Evolutionary conservation across 2,113 vertebrate species (phyloP).

Genomic region (Channa maculata): DNA sequence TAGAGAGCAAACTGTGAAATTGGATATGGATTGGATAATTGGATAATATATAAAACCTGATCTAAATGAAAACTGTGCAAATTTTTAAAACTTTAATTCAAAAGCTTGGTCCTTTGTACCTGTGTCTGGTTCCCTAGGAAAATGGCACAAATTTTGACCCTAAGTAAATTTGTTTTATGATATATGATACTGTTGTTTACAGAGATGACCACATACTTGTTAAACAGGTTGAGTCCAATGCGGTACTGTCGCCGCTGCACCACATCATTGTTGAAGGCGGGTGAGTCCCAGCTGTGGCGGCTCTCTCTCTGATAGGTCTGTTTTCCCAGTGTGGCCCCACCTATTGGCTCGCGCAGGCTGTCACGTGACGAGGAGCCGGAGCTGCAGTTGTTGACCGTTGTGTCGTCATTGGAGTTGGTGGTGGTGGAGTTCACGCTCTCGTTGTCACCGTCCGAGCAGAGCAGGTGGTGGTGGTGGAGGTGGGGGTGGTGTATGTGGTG

Average conservation of each 20-base stretch:
- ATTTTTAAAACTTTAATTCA: too few relatives aligned
- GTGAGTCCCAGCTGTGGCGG: slow-evolving; percentile 92
- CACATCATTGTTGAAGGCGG: slow-evolving; percentile 92
- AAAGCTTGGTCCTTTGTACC: too few relatives aligned
- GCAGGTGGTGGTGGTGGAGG: slow-evolving; percentile 71
- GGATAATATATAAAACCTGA: too few relatives aligned
- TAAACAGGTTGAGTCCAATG: slow-evolving; percentile 94
- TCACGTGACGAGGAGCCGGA: slow-evolving; percentile 92
- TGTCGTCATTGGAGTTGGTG: slow-evolving; percentile 94
- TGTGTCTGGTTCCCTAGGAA: too few relatives aligned
- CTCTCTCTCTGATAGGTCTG: slow-evolving; percentile 93
- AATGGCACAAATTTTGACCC: too few relatives aligned
- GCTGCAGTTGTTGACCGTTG: slow-evolving; percentile 90
- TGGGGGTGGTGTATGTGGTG: slow-evolving; percentile 55
- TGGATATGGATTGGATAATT: too few relatives aligned
- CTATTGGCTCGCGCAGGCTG: slow-evolving; percentile 88
- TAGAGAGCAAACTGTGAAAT: too few relatives aligned
- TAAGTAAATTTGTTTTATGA: too few relatives aligned
- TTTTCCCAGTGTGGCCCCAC: slow-evolving; percentile 79
- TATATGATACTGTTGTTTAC: not conserved
- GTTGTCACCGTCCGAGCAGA: slow-evolving; percentile 91
- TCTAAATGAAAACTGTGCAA: too few relatives aligned
- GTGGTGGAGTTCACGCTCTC: slow-evolving; percentile 91
- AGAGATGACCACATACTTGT: slow-evolving; percentile 83
- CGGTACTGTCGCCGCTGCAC: slow-evolving; percentile 92